phyloP scores from a whole-genome alignment of 2,888 invertebrate genomes.

The Myopa testacea region DNA sequence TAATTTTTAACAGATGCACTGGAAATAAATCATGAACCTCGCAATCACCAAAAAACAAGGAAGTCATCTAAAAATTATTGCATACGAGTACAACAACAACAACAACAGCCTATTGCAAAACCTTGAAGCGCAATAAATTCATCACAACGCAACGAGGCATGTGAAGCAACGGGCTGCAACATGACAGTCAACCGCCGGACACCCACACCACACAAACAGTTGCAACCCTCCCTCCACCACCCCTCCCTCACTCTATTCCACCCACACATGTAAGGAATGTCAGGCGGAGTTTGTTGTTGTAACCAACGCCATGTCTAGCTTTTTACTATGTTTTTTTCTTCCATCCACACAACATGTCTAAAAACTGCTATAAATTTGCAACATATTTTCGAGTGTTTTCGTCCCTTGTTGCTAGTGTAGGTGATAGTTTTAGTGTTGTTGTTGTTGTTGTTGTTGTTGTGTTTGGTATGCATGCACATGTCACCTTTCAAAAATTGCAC shows the following conservation, averaged over 20 bases:
- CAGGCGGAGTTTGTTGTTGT: background rate
- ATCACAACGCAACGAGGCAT: constrained; percentile 51
- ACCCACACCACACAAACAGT: background rate
- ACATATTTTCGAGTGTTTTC: constrained; percentile 25
- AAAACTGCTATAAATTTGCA: constrained; percentile 36
- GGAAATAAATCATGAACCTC: constrained; percentile 4
- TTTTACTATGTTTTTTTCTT: constrained; percentile 6
- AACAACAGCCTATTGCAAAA: constrained; percentile 25
- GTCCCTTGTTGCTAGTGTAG: background rate
- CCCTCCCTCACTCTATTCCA: no score
- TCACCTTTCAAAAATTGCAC: constrained; percentile 41
- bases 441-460: constrained; percentile 30
- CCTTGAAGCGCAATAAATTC: constrained; percentile 65
- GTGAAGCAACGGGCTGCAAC: constrained; percentile 24
- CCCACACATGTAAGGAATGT: background rate
- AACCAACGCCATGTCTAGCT: no score
- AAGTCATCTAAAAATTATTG: constrained; percentile 11
- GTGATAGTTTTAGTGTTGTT: constrained; percentile 5
- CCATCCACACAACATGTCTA: background rate
- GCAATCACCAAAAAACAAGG: background rate
- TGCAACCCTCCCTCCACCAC: background rate
- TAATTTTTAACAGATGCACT: background rate
- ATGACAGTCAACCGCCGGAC: constrained; percentile 24
- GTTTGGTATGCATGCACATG: constrained; percentile 36
- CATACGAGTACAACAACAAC: constrained; percentile 9